These are phyloP conservation scores for Dendrolimus kikuchii DNA, from an alignment of 1,140 invertebrate species.

Conservation along the genomic window DNA sequence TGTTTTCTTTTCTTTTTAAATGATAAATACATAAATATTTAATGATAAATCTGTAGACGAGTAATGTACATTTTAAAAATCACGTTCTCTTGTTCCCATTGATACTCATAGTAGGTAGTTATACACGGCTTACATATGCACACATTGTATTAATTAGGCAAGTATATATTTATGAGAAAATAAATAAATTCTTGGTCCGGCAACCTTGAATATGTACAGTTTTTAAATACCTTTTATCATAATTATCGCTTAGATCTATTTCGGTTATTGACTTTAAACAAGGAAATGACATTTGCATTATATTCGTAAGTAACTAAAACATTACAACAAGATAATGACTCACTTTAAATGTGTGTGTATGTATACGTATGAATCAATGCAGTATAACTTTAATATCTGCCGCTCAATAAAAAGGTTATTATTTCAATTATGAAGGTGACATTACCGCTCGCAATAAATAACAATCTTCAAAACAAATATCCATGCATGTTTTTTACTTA, in stretches of 20 bases:
- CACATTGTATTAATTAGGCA: too few relatives aligned
- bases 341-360: background rate
- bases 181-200: too few relatives aligned
- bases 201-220: too few relatives aligned
- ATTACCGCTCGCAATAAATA: conserved; percentile 5
- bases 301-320: background rate
- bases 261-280: conserved; percentile 33
- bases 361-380: conserved; percentile 3
- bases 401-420: conserved; percentile 12
- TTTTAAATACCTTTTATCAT: conserved; percentile 3
- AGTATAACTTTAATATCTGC: conserved; percentile 9
- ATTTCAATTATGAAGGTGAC: conserved; percentile 14
- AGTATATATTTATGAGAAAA: too few relatives aligned
- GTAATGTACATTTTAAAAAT: too few relatives aligned
- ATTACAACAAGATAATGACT: conserved; percentile 15
- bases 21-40: too few relatives aligned
- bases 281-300: conserved; percentile 29
- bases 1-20: too few relatives aligned
- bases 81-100: too few relatives aligned
- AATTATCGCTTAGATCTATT: conserved; percentile 14
- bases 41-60: too few relatives aligned
- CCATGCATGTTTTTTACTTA: conserved; percentile 1
- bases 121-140: too few relatives aligned
- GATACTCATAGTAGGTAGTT: too few relatives aligned
- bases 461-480: conserved; percentile 2